These are phyloP conservation scores for Lutraria rhynchaena DNA, from an alignment of 1,140 invertebrate genomes.

Conservation along the genomic window DNA sequence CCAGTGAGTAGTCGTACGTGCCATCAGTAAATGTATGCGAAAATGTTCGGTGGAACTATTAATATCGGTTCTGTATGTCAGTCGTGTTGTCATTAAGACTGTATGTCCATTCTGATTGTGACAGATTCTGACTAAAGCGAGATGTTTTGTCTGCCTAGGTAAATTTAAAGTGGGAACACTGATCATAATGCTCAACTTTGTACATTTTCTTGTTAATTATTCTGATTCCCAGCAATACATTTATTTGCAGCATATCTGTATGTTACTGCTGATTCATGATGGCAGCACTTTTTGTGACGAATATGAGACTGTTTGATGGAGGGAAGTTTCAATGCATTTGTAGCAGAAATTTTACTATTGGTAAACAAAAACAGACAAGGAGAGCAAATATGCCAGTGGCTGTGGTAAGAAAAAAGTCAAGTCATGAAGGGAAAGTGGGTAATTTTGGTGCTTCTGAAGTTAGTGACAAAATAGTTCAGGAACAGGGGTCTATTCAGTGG, in stretches of 20 bases:
- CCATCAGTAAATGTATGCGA: no score
- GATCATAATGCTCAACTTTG: no score
- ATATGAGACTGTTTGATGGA: neutral
- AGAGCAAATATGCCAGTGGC: neutral
- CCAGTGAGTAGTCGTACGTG: no score
- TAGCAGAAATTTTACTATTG: conserved; percentile 4
- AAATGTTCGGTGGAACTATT: no score
- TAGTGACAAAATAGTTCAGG: conserved; percentile 5
- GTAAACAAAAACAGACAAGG: neutral
- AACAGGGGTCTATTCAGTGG: neutral
- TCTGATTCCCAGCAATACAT: neutral
- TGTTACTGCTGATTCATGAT: neutral
- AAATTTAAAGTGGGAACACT: no score
- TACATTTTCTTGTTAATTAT: neutral
- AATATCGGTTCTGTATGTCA: no score
- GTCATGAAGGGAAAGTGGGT: neutral
- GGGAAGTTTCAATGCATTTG: neutral
- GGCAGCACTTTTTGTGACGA: neutral
- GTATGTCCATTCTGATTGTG: no score
- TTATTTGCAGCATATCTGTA: neutral
- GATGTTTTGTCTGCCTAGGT: no score
- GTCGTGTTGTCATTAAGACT: no score
- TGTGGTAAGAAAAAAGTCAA: neutral
- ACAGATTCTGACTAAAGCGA: no score
- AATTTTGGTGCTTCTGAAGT: neutral